Evolutionary conservation across 2,113 vertebrate species (phyloP), one percentile per base, ranked within the genome.

Genomic region (Chroicocephalus ridibundus): DNA sequence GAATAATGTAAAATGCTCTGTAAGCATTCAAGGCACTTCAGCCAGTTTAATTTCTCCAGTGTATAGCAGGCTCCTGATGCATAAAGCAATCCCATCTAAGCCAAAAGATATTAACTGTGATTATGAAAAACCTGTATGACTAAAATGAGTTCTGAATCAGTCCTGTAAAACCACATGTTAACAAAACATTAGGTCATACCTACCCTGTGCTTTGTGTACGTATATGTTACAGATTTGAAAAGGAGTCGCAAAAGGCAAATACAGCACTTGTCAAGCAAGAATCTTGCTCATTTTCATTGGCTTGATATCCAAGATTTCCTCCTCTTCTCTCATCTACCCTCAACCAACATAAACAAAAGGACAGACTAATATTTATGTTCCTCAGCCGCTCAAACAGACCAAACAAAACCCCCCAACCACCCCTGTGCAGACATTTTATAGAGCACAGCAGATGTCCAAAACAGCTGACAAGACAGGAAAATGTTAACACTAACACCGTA

Each of bases 391-490:
- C 91, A 96, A 97, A 96, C 84, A 97, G 96, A 96, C 91, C 93
- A 98, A 97, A 96, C 81, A 97, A 95, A 97, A 92, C n/a, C 20
- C 42, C 46, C 21, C 80, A 91, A 38, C 69, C 90, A 81, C 57
- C 71, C 85, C 81, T 89, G 55, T 86, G 84, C 65, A 86, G 42
- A 94, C 84, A 95, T 96, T 98, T 97, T 96, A 94, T 91, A 90
- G 92, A 96, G 55, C 82, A 88, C 61, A 97, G 81, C 97, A 98
- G 97, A 97, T 97, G 96, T 97, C 94, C 85, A 62, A 96, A 96
- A 96, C 93, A 97, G 97, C 97, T 98, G 98, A 98, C 93, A 94
- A 86, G 97, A 97, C 84, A 72, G 76, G 93, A 97, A 96, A 92
- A 96, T 58, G 88, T 65, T 81, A 94, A 95, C 82, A 92, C 93